phyloP scores from a whole-genome alignment of 2,797 vertebrate genomes.

The Mormyrus proboscirostris region DNA sequence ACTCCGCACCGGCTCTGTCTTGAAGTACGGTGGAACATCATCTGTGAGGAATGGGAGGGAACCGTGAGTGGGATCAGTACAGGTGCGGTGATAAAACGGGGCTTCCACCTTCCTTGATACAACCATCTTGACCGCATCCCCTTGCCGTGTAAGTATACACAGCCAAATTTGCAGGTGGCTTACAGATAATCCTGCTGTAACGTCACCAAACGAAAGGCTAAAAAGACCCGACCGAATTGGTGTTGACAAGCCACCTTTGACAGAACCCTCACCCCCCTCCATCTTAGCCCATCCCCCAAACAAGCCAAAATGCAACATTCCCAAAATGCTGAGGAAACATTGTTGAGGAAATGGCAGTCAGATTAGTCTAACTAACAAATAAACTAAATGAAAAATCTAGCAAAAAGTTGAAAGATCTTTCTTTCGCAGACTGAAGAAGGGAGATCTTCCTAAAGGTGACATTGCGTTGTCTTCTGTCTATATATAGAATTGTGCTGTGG shows the following conservation, averaged over 20 bases:
- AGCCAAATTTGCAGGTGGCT: background rate
- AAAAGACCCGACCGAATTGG: background rate
- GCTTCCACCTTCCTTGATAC: background rate
- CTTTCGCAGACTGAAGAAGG: background rate
- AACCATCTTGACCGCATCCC: background rate
- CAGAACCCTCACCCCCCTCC: too few relatives aligned
- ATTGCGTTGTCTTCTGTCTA: background rate
- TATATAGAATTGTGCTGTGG: background rate
- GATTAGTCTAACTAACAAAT: background rate
- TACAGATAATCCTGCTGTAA: background rate
- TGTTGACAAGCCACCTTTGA: background rate
- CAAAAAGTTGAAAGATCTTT: background rate
- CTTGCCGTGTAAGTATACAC: background rate
- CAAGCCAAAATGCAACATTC: background rate
- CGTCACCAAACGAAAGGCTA: background rate
- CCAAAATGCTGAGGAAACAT: background rate
- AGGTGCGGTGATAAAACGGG: background rate
- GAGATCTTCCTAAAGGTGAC: background rate
- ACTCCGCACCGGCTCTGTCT: slow-evolving; percentile 85
- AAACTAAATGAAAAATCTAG: background rate
- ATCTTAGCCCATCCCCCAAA: background rate
- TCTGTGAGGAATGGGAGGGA: background rate
- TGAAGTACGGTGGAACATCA: slow-evolving; percentile 92
- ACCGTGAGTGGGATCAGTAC: background rate
- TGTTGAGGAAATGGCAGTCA: background rate